Evolutionary conservation across 2,888 invertebrate species (phyloP).

Genomic region (Eulithis prunata): DNA sequence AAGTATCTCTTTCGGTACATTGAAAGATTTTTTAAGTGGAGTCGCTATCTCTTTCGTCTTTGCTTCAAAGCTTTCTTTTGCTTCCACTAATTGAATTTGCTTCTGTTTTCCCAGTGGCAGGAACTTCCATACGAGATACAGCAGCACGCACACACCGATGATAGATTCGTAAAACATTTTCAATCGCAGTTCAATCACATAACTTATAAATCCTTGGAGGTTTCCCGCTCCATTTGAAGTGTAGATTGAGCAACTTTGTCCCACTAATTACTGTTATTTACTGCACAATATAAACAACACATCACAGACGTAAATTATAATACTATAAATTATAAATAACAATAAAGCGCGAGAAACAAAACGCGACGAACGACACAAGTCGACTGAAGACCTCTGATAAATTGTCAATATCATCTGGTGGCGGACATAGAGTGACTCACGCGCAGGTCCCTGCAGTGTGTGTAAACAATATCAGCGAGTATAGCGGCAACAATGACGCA

Average conservation of each 20-base stretch:
- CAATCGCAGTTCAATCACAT: slow-evolving; percentile 62
- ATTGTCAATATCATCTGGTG: slow-evolving; percentile 67
- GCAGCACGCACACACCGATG: slow-evolving; percentile 66
- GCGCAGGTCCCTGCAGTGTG: slow-evolving; percentile 68
- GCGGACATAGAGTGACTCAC: slow-evolving; percentile 70
- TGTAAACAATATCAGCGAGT: slow-evolving; percentile 71
- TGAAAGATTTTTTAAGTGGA: neutral
- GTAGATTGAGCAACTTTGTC: slow-evolving; percentile 53
- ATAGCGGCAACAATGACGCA: slow-evolving; percentile 66
- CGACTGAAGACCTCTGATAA: slow-evolving; percentile 63
- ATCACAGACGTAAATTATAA: slow-evolving; percentile 16
- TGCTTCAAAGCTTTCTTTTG: slow-evolving; percentile 29
- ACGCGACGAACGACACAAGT: slow-evolving; percentile 55
- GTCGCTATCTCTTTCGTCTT: slow-evolving; percentile 4
- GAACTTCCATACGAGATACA: slow-evolving; percentile 72
- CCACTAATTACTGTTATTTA: slow-evolving; percentile 44
- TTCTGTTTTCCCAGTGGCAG: slow-evolving; percentile 49
- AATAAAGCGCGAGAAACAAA: slow-evolving; percentile 47
- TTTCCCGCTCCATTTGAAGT: slow-evolving; percentile 63
- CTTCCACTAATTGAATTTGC: slow-evolving; percentile 35
- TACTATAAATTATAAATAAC: slow-evolving; percentile 35
- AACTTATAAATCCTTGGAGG: slow-evolving; percentile 57
- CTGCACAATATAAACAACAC: slow-evolving; percentile 14
- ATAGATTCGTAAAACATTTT: slow-evolving; percentile 75
- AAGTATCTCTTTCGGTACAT: neutral